Evolutionary conservation across 2,113 vertebrate species (phyloP), one percentile per base, ranked within the genome.

Genomic region (Melanerpes formicivorus): DNA sequence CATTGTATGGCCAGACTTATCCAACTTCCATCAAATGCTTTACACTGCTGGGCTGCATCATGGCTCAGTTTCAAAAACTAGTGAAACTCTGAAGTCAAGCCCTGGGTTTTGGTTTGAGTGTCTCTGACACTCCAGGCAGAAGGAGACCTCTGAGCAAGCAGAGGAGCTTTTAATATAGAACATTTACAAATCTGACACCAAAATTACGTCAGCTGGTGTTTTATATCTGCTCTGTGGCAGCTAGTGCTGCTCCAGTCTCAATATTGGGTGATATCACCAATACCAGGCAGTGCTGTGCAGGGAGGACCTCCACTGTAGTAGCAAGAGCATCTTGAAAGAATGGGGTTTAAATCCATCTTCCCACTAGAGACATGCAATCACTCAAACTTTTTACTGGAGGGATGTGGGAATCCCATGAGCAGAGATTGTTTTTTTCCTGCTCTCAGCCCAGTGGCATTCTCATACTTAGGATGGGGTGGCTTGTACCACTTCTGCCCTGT

Each of bases 71-170:
- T 96, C 91, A 91, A 87, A 92, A 94, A 72, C 82, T 63, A 82
- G 80, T 91, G 94, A 91, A 95, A 93, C 93, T 91, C 91, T 88
- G 34, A 86, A 93, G 76, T 62, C 3, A 5, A 93, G 65, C 62
- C 58, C 32, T 29, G 26, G 76, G 85, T 95, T 95, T 96, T 90
- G 29, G 27, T 93, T 84, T 96, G 93, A 96, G 66, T 93, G 52
- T 92, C 23, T 87, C 42, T 65, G 37, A 26, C 9, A 3, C 90
- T 88, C 26, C 34, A 87, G 81, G 66, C 87, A 93, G 85, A 84
- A 88, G 56, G 67, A 92, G 89, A 87, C 73, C 84, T 71, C 91
- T 89, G 85, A 88, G 63, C 81, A 80, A 71, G 50, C 52, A 58
- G n/a, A 77, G 63, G 55, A 70, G 30, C 10, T 78, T 94, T 94